Base-by-base conservation (phyloP, 92 coral and sea anemone species). In the Galaxea fascicularis region DNA sequence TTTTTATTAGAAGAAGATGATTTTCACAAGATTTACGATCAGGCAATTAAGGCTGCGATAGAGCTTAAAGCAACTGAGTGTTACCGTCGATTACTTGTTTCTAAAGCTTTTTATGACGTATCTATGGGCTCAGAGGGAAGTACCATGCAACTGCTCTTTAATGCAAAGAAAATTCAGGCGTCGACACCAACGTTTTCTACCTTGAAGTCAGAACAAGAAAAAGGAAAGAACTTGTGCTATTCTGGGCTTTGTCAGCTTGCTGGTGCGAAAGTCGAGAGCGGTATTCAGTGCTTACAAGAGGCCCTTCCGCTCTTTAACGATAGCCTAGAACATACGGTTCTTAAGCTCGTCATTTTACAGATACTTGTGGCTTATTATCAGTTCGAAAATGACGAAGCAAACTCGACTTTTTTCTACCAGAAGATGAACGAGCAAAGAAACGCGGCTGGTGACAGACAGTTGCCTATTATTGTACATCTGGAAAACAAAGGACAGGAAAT, bases 151-250 rank as follows among this genome's bases (percentile, higher is more conserved):
- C 70, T 70, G 8, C 65, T 80, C 27, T 64, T 71, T 18, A 60
- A 58, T 27, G 78, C 44, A 10, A 11, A 47, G 6, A 3, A 57
- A 13, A 31, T 30, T 0, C 45, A 73, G 53, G 68, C 14, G 11
- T 41, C 68, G 0, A 7, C 21, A 0, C 20, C 31, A 0, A 12
- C 14, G 8, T 4, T 21, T 0, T 54, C 80, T 3, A 22, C 1
- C 59, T 24, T 4, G 10, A 49, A 12, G 17, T 49, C 17, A 2
- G 17, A 49, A 49, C 3, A 2, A 27, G 56, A 59, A 15, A 49
- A 74, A 71, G 90, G 74, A 49, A 86, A 79, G 24, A n/a, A 0
- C 8, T 4, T 27, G 39, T 86, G 86, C 58, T 86, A 86, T 56
- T 31, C 52, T 14, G 90, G 90, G 7, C 79, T 86, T 28, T 10